Evolutionary conservation across 2,113 vertebrate genomes (phyloP).

Genomic region (Thinocorus orbignyianus): DNA sequence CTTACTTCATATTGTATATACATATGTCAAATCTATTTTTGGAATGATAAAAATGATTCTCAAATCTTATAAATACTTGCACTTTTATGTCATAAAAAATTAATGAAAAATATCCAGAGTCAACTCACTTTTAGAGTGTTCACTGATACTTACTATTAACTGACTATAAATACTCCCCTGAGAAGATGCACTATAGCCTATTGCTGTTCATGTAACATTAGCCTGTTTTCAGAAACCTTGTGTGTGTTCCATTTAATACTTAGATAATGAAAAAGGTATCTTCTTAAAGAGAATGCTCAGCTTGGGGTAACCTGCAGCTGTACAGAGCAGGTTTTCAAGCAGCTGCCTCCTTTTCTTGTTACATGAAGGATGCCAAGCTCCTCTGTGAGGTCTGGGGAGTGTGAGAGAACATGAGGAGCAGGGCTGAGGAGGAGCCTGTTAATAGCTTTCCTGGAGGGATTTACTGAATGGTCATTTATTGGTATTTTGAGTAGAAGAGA

Average conservation of each 20-base stretch:
- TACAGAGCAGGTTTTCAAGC: not conserved
- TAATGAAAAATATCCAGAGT: not conserved
- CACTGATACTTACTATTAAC: not conserved
- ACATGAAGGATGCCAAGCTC: not conserved
- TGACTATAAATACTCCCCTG: not conserved
- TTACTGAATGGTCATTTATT: not conserved
- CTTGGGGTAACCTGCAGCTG: fast-evolving
- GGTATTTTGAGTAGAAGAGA: not conserved
- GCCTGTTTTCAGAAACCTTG: not conserved
- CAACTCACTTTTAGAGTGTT: not conserved
- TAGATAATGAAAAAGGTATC: not conserved
- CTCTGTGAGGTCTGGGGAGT: not conserved
- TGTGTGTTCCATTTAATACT: not conserved
- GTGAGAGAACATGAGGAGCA: not conserved
- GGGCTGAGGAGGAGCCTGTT: not conserved
- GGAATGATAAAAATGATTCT: not conserved
- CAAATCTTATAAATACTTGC: not conserved
- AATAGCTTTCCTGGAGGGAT: not conserved
- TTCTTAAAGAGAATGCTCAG: not conserved
- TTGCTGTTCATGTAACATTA: not conserved
- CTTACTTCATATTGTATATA: not conserved
- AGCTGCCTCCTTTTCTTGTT: not conserved
- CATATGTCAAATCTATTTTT: not conserved
- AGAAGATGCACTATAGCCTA: not conserved
- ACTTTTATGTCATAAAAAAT: not conserved